Base-by-base conservation (phyloP, 2,888 invertebrate species). In the Nezara viridula region DNA sequence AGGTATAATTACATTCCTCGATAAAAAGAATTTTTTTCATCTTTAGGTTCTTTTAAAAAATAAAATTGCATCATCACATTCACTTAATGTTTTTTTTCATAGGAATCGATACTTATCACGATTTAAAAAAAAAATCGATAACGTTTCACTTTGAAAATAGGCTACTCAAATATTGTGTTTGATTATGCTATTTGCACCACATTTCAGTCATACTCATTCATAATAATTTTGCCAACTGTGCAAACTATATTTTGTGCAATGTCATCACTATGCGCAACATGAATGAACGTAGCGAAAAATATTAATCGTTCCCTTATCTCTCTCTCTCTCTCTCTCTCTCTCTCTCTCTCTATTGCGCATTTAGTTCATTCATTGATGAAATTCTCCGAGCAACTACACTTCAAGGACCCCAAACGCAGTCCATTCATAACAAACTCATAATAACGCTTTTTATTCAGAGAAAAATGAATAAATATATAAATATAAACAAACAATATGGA, bases 221-320 rank as follows among this genome's bases (percentile, higher is more conserved):
- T 73, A 21, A 37, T 4, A 73, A 73, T 3, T 27, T 19, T 19
- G 19, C 1, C 37, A 73, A 16, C 37, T 37, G 66, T 73, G 19
- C 66, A 73, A 73, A 73, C 66, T 21, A 32, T 73, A 37, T 7
- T 73, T 73, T 19, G 6, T 19, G 66, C 66, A 16, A 19, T 73
- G 66, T 73, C 32, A 73, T 32, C 66, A 73, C 66, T 73, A 32
- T 37, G 37, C 32, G 66, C 66, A 73, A 37, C 32, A 73, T 73
- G 66, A 73, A 73, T 32, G 32, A 37, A 73, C 32, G 66, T 73
- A 37, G 66, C 27, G 66, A 73, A 73, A 73, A 73, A 73, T 73
- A 37, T 73, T 24, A 73, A 73, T 73, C 32, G 6, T 14, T 19
- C 66, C 37, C 66, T 73, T 73, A 37, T 60, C 27, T 24, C 32